phyloP scores from a whole-genome alignment of 2,113 vertebrate genomes.

The Echinops telfairi region DNA sequence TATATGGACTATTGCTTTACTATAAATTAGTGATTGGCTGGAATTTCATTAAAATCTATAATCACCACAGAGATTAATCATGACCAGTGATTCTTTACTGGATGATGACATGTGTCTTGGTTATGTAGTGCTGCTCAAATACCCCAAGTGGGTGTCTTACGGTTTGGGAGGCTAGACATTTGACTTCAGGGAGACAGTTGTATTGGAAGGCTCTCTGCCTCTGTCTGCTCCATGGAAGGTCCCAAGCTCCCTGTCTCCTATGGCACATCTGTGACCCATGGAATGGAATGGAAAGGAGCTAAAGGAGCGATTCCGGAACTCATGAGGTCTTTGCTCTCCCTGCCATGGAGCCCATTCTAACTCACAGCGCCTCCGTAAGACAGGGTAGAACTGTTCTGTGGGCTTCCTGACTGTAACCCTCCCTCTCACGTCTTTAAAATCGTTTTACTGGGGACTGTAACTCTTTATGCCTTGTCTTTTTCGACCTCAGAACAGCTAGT shows the following conservation, averaged over 20 bases:
- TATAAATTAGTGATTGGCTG: background rate
- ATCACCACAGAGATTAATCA: background rate
- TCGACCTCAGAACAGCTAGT: too few species aligned
- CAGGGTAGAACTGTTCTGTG: too few species aligned
- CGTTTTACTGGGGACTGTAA: too few species aligned
- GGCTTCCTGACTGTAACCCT: too few species aligned
- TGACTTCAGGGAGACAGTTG: background rate
- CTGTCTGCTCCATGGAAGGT: background rate
- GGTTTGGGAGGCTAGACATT: background rate
- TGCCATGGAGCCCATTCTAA: too few species aligned
- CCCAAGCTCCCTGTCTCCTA: background rate
- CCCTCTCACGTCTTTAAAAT: too few species aligned
- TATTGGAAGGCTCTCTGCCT: background rate
- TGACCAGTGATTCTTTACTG: background rate
- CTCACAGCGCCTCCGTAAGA: too few species aligned
- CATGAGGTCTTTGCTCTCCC: too few species aligned
- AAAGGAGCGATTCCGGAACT: too few species aligned
- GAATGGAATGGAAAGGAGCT: too few species aligned
- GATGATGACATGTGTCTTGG: background rate
- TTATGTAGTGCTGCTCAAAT: too few species aligned
- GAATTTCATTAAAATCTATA: conserved; percentile 23
- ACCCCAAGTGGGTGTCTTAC: background rate
- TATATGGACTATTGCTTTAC: background rate
- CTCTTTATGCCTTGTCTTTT: too few species aligned
- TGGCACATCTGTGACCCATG: background rate